These are phyloP conservation scores for Drymonia ruficornis DNA, from an alignment of 2,888 invertebrate species.

Conservation along the genomic window DNA sequence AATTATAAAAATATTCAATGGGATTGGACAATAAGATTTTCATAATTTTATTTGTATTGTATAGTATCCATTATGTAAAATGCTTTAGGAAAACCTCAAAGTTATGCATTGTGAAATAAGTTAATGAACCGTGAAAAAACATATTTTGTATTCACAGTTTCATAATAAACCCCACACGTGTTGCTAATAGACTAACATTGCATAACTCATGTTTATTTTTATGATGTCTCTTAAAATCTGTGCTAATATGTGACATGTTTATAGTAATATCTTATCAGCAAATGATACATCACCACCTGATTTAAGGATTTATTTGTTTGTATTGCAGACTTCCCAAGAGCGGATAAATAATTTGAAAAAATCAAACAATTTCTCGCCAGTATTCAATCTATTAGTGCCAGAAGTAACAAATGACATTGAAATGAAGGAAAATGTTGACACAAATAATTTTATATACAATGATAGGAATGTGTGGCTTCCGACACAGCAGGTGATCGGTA, in stretches of 20 bases:
- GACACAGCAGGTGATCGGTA: slow-evolving; percentile 82
- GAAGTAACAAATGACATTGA: slow-evolving; percentile 79
- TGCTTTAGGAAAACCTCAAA: too few species aligned
- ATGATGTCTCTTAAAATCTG: slow-evolving; percentile 8
- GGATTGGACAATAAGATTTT: too few species aligned
- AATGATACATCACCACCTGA: slow-evolving; percentile 22
- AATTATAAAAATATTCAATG: too few species aligned
- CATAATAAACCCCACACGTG: neutral
- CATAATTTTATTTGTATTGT: too few species aligned
- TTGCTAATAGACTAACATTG: neutral
- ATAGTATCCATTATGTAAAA: too few species aligned
- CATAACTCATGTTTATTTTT: neutral
- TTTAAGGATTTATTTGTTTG: slow-evolving; percentile 29
- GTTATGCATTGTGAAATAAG: neutral
- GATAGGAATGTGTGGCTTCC: slow-evolving; percentile 73
- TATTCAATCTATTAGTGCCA: slow-evolving; percentile 88
- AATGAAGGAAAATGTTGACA: slow-evolving; percentile 78
- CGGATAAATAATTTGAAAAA: slow-evolving; percentile 85
- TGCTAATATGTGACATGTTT: slow-evolving; percentile 18
- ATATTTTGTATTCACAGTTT: neutral
- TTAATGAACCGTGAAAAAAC: neutral
- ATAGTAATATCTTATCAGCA: slow-evolving; percentile 29
- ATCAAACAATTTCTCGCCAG: slow-evolving; percentile 88
- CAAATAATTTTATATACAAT: slow-evolving; percentile 64
- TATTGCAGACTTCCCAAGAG: slow-evolving; percentile 84